Percentiles rank a stretch among this genome's conserved stretches.
phyloP scores from a whole-genome alignment of 2,888 invertebrate genomes.

The Calephelis perditalis region DNA sequence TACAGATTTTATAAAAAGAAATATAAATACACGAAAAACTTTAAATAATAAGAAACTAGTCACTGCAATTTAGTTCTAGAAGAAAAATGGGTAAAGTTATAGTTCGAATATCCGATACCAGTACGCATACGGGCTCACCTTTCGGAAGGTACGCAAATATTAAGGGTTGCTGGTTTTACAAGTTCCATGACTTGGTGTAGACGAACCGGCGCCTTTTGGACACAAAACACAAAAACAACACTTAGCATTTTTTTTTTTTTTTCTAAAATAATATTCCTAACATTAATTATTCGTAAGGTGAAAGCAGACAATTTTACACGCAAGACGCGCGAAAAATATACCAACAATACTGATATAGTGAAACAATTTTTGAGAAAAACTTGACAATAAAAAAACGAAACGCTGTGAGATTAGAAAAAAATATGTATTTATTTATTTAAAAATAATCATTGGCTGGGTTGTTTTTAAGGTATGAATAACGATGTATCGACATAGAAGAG shows the following conservation, averaged over 20 bases:
- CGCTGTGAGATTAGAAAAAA: too few species aligned
- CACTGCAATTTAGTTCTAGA: slow-evolving; percentile 35
- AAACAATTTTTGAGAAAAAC: too few species aligned
- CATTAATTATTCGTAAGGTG: too few species aligned
- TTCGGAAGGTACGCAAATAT: not conserved
- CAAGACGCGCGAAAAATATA: too few species aligned
- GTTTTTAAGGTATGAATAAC: too few species aligned
- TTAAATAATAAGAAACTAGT: slow-evolving; percentile 36
- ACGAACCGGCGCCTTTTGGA: slow-evolving; percentile 2
- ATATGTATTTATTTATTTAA: too few species aligned
- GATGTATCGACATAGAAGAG: not conserved
- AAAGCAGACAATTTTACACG: too few species aligned
- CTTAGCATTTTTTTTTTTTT: slow-evolving; percentile 4
- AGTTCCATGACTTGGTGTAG: not conserved
- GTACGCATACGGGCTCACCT: slow-evolving; percentile 1
- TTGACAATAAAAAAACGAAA: too few species aligned
- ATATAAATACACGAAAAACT: slow-evolving; percentile 31
- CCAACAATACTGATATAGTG: too few species aligned
- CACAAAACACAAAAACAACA: not conserved
- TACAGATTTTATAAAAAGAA: slow-evolving; percentile 26
- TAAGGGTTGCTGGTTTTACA: slow-evolving; percentile 1
- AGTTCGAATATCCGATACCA: not conserved
- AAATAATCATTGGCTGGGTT: too few species aligned
- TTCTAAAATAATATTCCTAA: not conserved
- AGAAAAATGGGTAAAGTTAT: not conserved